A percentile compares a stretch with the other conserved stretches of the same genome.
Conservation (phyloP, 2,113 vertebrate genomes). For the Silurus asotus region DNA sequence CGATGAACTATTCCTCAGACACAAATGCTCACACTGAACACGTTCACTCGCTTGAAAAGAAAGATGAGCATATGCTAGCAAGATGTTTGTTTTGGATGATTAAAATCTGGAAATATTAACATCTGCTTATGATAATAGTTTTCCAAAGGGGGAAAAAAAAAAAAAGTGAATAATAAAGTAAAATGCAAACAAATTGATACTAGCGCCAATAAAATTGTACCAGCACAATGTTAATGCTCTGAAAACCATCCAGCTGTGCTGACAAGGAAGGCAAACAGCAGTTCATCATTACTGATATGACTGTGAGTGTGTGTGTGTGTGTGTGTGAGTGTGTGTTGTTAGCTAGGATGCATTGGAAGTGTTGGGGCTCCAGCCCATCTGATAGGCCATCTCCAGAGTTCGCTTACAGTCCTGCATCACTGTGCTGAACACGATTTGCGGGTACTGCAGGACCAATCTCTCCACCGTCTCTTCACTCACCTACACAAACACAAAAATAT, state of each 20-base stretch:
- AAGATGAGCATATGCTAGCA: neutral
- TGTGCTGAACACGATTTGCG: conserved; percentile 97
- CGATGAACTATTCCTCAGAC: conserved; percentile 9
- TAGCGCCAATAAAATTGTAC: conserved; percentile 5
- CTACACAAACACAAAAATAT: conserved; percentile 72
- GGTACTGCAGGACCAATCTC: conserved; percentile 93
- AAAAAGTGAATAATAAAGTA: conserved; percentile 13
- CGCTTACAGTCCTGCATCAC: conserved; percentile 99
- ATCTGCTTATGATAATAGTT: conserved; percentile 30
- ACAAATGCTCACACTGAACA: neutral
- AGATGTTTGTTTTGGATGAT: conserved; percentile 23
- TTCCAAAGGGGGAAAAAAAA: neutral
- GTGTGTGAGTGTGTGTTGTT: conserved; percentile 24
- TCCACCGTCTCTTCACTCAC: conserved; percentile 96
- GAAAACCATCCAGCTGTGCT: conserved; percentile 29
- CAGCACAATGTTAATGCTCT: conserved; percentile 32
- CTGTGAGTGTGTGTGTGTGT: conserved; percentile 32
- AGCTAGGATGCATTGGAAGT: conserved; percentile 86
- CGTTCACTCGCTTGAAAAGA: neutral
- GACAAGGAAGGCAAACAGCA: conserved; percentile 51
- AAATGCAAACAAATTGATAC: conserved; percentile 10
- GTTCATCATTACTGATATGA: conserved; percentile 32
- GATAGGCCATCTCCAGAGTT: conserved; percentile 95
- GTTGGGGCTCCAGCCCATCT: conserved; percentile 98
- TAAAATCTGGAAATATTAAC: conserved; percentile 36